These are phyloP conservation scores for Pandemis heparana DNA, from an alignment of 2,888 invertebrate genomes.

Conservation along the genomic window DNA sequence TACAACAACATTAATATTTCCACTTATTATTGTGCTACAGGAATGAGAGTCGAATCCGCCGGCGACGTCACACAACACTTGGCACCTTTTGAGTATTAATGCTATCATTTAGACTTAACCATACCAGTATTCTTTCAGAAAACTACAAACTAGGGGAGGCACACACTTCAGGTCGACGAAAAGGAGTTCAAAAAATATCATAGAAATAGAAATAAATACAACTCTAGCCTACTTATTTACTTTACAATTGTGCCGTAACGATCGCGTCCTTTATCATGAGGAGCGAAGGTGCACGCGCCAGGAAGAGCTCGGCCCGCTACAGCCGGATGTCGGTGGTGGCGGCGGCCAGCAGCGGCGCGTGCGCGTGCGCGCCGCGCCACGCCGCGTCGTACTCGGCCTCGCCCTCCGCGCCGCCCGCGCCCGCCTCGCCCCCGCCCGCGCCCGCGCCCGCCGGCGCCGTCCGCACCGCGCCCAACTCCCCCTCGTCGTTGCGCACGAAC, in stretches of 20 bases:
- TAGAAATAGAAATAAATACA: conserved; percentile 67
- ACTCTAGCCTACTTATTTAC: conserved; percentile 54
- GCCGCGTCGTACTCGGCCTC: conserved; percentile 38
- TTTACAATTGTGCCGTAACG: conserved; percentile 49
- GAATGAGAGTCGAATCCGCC: conserved; percentile 72
- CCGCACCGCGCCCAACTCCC: conserved; percentile 45
- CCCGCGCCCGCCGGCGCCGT: conserved; percentile 44
- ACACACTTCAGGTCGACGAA: conserved; percentile 76
- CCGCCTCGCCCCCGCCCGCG: conserved; percentile 48
- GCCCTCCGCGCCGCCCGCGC: conserved; percentile 51
- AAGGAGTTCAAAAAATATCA: conserved; percentile 71
- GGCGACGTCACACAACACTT: conserved; percentile 65
- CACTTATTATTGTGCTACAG: conserved; percentile 74
- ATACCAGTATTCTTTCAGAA: conserved; percentile 61
- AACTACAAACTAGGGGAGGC: conserved; percentile 74
- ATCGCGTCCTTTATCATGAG: conserved; percentile 37
- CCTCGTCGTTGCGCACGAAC: conserved; percentile 54
- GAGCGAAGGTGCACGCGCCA: conserved; percentile 34
- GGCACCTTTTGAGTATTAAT: conserved; percentile 82
- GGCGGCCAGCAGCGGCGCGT: conserved; percentile 60
- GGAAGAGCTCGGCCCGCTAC: conserved; percentile 53
- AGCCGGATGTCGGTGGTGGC: conserved; percentile 73
- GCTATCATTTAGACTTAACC: conserved; percentile 65
- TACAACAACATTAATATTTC: conserved; percentile 60
- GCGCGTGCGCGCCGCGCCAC: conserved; percentile 47